These are phyloP conservation scores for Limnothrissa miodon DNA, from an alignment of 2,113 vertebrate species.

Conservation along the genomic window DNA sequence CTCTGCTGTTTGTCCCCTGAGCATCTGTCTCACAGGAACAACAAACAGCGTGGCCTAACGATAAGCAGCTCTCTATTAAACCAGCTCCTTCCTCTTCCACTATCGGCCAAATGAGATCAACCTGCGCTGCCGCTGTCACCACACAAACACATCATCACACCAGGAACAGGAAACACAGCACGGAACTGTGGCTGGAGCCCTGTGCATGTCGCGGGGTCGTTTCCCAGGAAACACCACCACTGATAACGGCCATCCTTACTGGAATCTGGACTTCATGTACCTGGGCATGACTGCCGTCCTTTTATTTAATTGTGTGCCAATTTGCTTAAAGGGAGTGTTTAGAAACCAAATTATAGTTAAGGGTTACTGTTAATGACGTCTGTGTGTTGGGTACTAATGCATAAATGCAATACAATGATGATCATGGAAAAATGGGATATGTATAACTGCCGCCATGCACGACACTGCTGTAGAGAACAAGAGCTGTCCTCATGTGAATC, in stretches of 20 bases:
- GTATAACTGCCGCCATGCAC: too few relatives aligned
- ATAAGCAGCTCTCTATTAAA: slow-evolving; percentile 11
- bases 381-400: too few relatives aligned
- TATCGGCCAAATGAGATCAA: slow-evolving; percentile 25
- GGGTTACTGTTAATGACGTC: too few relatives aligned
- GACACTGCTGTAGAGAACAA: too few relatives aligned
- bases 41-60: background rate
- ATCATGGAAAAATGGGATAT: too few relatives aligned
- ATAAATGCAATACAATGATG: too few relatives aligned
- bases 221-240: background rate
- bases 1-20: background rate
- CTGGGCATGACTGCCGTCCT: background rate
- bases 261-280: background rate
- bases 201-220: background rate
- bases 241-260: background rate
- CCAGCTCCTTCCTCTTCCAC: slow-evolving; percentile 35
- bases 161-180: slow-evolving; percentile 7
- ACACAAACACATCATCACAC: slow-evolving; percentile 19
- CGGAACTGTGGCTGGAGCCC: background rate
- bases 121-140: background rate
- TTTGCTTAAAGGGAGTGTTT: too few relatives aligned
- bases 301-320: too few relatives aligned
- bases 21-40: background rate
- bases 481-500: too few relatives aligned
- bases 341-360: too few relatives aligned